These are phyloP conservation scores for Acanthochromis polyacanthus DNA, from an alignment of 2,113 vertebrate species.

Conservation along the genomic window DNA sequence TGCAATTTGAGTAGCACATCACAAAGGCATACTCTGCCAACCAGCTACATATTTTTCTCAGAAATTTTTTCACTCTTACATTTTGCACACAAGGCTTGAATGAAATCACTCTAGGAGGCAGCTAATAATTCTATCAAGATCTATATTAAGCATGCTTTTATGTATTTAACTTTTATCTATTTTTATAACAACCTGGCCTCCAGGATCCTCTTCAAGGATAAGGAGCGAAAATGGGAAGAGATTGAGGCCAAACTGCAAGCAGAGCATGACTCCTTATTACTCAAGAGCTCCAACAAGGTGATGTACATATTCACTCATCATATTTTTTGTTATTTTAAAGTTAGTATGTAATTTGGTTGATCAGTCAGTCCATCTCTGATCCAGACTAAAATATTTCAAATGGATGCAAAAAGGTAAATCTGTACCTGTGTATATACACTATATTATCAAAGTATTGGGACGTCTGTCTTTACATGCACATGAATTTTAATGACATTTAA, in stretches of 20 bases:
- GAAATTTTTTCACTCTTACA: not conserved
- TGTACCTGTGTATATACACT: no score
- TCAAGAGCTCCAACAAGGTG: constrained; percentile 97
- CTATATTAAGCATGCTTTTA: constrained; percentile 35
- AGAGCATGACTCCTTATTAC: constrained; percentile 93
- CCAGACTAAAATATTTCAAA: not conserved
- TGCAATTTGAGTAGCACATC: constrained; percentile 58
- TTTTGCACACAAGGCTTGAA: constrained; percentile 5
- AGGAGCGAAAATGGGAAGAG: constrained; percentile 96
- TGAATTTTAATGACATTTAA: no score
- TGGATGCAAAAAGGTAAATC: no score
- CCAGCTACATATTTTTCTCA: constrained; percentile 11
- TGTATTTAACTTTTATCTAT: constrained; percentile 56
- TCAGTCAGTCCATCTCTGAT: not conserved
- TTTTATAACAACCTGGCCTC: constrained; percentile 59
- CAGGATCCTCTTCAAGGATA: constrained; percentile 98
- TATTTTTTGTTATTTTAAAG: not conserved
- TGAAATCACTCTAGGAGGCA: constrained; percentile 14
- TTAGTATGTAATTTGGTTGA: not conserved
- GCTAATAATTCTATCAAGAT: constrained; percentile 2
- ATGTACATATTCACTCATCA: constrained; percentile 3
- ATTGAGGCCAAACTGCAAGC: constrained; percentile 93
- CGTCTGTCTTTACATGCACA: no score
- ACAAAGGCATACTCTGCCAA: constrained; percentile 38
- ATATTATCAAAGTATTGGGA: no score